Conservation (phyloP, 2,113 vertebrate genomes). For the Puntigrus tetrazona region DNA sequence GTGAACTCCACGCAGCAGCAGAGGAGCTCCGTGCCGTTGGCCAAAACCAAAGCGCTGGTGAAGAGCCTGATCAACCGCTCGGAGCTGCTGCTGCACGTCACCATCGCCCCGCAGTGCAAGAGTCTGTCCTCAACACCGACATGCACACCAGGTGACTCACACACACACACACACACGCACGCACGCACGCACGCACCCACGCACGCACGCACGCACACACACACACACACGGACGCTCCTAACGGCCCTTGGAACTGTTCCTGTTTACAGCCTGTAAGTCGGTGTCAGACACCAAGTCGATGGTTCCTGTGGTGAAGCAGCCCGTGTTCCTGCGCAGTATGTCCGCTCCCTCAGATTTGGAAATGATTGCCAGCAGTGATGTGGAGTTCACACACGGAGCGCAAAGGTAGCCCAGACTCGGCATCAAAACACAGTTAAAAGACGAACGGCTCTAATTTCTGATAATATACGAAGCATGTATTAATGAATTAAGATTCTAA, state of each 20-base stretch:
- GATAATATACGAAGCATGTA: background rate
- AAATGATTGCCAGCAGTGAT: slow-evolving; percentile 97
- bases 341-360: slow-evolving; percentile 96
- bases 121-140: slow-evolving; percentile 89
- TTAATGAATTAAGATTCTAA: background rate
- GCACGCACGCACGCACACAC: background rate
- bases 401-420: slow-evolving; percentile 77
- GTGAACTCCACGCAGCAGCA: slow-evolving; percentile 85
- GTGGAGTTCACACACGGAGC: slow-evolving; percentile 89
- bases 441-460: background rate
- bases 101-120: slow-evolving; percentile 92
- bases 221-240: background rate
- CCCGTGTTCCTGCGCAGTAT: slow-evolving; percentile 96
- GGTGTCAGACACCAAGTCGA: slow-evolving; percentile 88
- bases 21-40: slow-evolving; percentile 77
- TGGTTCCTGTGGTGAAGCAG: slow-evolving; percentile 85
- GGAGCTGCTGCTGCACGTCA: slow-evolving; percentile 91
- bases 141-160: slow-evolving; percentile 84
- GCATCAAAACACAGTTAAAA: background rate
- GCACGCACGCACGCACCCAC: background rate
- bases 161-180: too few species aligned
- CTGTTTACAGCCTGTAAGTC: slow-evolving; percentile 86
- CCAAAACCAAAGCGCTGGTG: slow-evolving; percentile 90
- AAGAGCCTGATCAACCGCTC: slow-evolving; percentile 97
- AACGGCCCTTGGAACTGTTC: background rate